Evolutionary conservation across 2,888 invertebrate genomes (phyloP), one percentile per base, ranked within the genome.

Genomic region (Oligia fasciuncula): DNA sequence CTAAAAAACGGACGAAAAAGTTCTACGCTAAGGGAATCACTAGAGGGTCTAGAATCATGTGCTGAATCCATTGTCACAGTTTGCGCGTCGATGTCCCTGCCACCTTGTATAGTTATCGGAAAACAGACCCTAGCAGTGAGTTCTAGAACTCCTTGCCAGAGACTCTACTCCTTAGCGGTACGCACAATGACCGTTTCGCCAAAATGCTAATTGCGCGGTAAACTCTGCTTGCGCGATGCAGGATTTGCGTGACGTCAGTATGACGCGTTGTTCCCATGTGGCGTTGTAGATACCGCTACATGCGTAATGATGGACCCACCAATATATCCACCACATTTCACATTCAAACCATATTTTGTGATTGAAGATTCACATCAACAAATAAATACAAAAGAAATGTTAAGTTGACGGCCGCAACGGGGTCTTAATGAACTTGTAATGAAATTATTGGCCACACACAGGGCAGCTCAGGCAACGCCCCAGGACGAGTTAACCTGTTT

Each of bases 401-500:
- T 89, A 89, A 93, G 91, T 92, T 92, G 91, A 92, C 91, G 91
- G 86, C 91, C 93, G 91, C 93, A 93, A 93, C 92, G 91, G 92
- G 92, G 92, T 95, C 95, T 94, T 96, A 96, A 96, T 96, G 95
- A 96, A 96, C 95, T 95, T 94, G 96, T 96, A 96, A 96, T 96
- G 96, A 96, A 96, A 96, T 96, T 96, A 97, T 96, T 97, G 96
- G 96, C 96, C 95, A 95, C 96, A 96, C 94, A 96, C 95, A 94
- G 96, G 93, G 96, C 93, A 93, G 93, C 92, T 91, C 93, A 94
- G 95, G 94, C 95, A 93, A 95, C 95, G 96, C 96, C 96, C 96
- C 93, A 92, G 91, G 94, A 94, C 93, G 94, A 95, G 95, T 95
- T 96, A 95, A 96, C 95, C 93, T 94, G 91, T 77, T 51, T 90